Conservation (phyloP, 2,888 invertebrate genomes). For the Plagodis pulveraria region DNA sequence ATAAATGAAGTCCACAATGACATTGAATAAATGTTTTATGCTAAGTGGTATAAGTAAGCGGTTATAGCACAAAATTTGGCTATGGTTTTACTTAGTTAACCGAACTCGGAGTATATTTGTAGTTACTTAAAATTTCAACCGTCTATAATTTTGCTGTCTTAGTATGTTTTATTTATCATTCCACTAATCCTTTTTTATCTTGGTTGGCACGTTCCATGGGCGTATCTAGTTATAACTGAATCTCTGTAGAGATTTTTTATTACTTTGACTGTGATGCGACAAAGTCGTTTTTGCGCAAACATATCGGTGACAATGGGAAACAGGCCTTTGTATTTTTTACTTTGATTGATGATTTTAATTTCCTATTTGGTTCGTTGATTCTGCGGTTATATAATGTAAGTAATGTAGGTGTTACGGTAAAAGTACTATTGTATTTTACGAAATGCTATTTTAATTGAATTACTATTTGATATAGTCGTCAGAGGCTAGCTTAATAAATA, state of each 20-base stretch:
- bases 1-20: too few species aligned
- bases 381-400: conserved; percentile 37
- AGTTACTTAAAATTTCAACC: too few species aligned
- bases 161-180: neutral
- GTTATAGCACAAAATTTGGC: too few species aligned
- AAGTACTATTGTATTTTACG: conserved; percentile 20
- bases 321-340: conserved; percentile 82
- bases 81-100: too few species aligned
- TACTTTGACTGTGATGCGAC: conserved; percentile 83
- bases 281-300: conserved; percentile 85
- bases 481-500: too few species aligned
- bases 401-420: conserved; percentile 37
- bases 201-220: neutral
- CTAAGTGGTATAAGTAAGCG: too few species aligned
- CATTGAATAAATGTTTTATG: too few species aligned
- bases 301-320: conserved; percentile 83
- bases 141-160: neutral
- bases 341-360: conserved; percentile 85
- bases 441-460: neutral
- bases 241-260: conserved; percentile 72
- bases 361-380: conserved; percentile 79
- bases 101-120: too few species aligned
- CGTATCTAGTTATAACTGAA: conserved; percentile 15
- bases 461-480: too few species aligned
- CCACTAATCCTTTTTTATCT: neutral